These are phyloP conservation scores for Hyposoter didymator DNA, from an alignment of 2,888 invertebrate genomes.

Conservation along the genomic window DNA sequence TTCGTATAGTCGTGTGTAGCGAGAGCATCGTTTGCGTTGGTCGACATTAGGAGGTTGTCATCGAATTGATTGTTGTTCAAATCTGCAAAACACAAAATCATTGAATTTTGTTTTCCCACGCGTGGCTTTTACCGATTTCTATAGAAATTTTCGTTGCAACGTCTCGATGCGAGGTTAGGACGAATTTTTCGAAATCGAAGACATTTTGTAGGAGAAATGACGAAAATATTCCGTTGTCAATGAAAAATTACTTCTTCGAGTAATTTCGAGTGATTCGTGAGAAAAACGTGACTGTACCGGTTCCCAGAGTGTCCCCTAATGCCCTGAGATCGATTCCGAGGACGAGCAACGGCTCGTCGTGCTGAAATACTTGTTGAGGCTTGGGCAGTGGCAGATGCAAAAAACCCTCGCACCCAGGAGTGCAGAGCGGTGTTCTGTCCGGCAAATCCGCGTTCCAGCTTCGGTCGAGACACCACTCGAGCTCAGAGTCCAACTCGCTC, in stretches of 20 bases:
- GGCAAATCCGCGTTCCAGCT: constrained; percentile 84
- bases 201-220: background rate
- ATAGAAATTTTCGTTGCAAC: background rate
- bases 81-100: constrained; percentile 71
- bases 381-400: constrained; percentile 81
- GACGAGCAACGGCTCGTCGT: constrained; percentile 82
- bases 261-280: background rate
- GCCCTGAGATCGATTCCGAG: constrained; percentile 83
- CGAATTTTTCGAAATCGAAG: background rate
- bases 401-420: constrained; percentile 86
- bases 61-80: constrained; percentile 80
- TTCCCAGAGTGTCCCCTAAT: constrained; percentile 76
- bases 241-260: background rate
- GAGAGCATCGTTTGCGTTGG: constrained; percentile 81
- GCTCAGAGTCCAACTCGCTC: constrained; percentile 80
- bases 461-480: constrained; percentile 82
- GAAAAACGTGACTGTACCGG: constrained; percentile 52
- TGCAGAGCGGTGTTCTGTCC: constrained; percentile 86
- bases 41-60: constrained; percentile 74
- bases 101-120: background rate
- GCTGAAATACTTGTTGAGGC: constrained; percentile 77
- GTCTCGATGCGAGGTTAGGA: background rate
- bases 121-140: background rate
- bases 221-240: background rate
- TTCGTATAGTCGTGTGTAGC: constrained; percentile 84